Percentiles rank a stretch among this genome's conserved stretches.
phyloP scores from a whole-genome alignment of 1,140 invertebrate genomes.

The Adelges cooleyi region DNA sequence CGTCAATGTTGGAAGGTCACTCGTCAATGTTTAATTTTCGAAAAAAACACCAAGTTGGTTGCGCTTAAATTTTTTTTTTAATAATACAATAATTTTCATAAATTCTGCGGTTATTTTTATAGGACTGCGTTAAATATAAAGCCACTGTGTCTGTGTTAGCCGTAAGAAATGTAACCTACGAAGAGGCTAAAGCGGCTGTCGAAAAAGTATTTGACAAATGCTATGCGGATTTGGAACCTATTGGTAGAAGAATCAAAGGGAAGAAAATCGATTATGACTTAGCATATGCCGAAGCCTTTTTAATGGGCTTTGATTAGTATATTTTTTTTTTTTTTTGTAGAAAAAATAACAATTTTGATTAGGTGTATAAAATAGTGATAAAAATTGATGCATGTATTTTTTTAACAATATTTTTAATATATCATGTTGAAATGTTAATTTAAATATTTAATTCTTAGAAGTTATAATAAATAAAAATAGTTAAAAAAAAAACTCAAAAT shows the following conservation, averaged over 20 bases:
- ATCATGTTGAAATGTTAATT: too few species aligned
- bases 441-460: not conserved
- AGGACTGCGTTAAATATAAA: slow-evolving; percentile 84
- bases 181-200: slow-evolving; percentile 62
- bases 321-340: not conserved
- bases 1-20: slow-evolving; percentile 63
- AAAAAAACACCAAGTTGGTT: slow-evolving; percentile 53
- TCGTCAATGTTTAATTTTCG: slow-evolving; percentile 61
- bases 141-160: slow-evolving; percentile 70
- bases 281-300: slow-evolving; percentile 62
- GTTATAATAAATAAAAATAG: too few species aligned
- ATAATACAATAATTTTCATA: not conserved
- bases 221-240: slow-evolving; percentile 85
- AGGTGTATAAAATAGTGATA: not conserved
- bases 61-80: not conserved
- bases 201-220: slow-evolving; percentile 84
- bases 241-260: slow-evolving; percentile 68
- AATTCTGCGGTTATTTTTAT: not conserved
- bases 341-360: slow-evolving; percentile 6
- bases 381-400: slow-evolving; percentile 12
- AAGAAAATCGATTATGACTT: slow-evolving; percentile 63
- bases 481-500: too few species aligned
- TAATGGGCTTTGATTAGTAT: slow-evolving; percentile 62
- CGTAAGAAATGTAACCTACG: slow-evolving; percentile 57
- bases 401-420: slow-evolving; percentile 20